Base-by-base conservation (phyloP, 30 jellyfish, hydroid and myxozoan genomes). In the Aurelia coerulea region DNA sequence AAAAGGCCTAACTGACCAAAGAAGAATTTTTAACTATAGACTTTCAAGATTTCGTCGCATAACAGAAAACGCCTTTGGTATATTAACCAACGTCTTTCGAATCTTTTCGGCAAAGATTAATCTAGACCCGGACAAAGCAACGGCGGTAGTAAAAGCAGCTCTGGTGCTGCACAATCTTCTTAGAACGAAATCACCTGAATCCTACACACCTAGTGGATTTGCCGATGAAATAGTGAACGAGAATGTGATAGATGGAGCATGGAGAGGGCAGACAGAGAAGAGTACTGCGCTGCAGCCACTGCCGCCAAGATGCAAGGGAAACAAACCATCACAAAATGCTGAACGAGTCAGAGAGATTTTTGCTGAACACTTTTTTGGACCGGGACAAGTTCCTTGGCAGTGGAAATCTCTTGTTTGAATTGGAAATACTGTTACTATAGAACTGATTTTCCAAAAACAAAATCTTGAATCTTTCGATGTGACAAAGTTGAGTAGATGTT, bases 121-220 rank as follows among this genome's bases (percentile, higher is more conserved):
- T 39, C 29, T 79, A 70, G 81, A 79, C 58, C 80, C 90, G 54
- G 90, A 79, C 52, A 79, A 66, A 79, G 81, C 81, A 34, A 79
- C 81, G 12, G 32, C 90, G 46, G 81, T 79, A 35, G 54, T 79
- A 10, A 15, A 23, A 39, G 90, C 90, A 62, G 67, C 90, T 34
- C 90, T 79, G 34, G 71, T 49, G 19, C 87, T 76, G 15, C 87
- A 76, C 62, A 76, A 76, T 76, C 29, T 76, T 62, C 77, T 76
- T 33, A 53, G 87, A 53, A 62, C 81, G 29, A 79, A 79, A 66
- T 63, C 90, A 16, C 39, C 90, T 5, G 81, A 79, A 59, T 79
- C 90, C 8, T 79, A 79, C 81, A 79, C 70, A 62, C 81, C 90
- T 23, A 65, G 32, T 49, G 81, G 90, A 1, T 79, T 79, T 79